Evolutionary conservation across 2,888 invertebrate species (phyloP), one percentile per base, ranked within the genome.

Genomic region (Torymus aiolomorphi): DNA sequence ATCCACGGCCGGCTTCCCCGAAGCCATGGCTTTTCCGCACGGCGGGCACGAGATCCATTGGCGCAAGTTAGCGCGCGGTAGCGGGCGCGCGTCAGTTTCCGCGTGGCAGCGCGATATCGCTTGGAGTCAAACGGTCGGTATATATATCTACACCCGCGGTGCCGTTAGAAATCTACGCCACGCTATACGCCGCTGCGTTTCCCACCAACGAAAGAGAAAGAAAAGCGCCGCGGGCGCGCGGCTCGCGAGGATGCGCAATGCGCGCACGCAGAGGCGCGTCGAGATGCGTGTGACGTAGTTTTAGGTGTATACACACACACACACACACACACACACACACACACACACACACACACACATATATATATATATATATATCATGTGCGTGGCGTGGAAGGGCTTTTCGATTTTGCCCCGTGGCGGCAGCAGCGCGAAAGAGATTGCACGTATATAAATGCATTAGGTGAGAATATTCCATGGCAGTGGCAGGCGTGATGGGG

Each of bases 151-250:
- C 72, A 42, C 14, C 18, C 10, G 61, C 54, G 16, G 51, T 75
- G 78, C 78, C 78, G 73, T 78, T 78, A 78, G 72, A 61, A 73
- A 69, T 54, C 49, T 42, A 75, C 49, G n/a, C n/a, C n/a, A n/a
- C n/a, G n/a, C n/a, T n/a, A n/a, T n/a, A n/a, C n/a, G 54, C 56
- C n/a, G 10, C 2, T 31, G 66, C 52, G 72, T 73, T 72, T 77
- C 73, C 77, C 65, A 77, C 57, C 71, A 59, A 49, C 61, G 70
- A 76, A 54, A 61, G 42, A 59, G 67, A 16, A 20, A 0, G 57
- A 54, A 18, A 63, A 16, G 54, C 52, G 54, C 78, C 69, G 52
- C 62, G 56, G 72, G 42, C 63, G 11, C 10, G 66, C 51, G 24
- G 54, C 73, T 59, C 65, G 76, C 61, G 62, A 3, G 51, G 20